phyloP scores from a whole-genome alignment of 2,888 invertebrate genomes.

The Chrysotoxum bicinctum region DNA sequence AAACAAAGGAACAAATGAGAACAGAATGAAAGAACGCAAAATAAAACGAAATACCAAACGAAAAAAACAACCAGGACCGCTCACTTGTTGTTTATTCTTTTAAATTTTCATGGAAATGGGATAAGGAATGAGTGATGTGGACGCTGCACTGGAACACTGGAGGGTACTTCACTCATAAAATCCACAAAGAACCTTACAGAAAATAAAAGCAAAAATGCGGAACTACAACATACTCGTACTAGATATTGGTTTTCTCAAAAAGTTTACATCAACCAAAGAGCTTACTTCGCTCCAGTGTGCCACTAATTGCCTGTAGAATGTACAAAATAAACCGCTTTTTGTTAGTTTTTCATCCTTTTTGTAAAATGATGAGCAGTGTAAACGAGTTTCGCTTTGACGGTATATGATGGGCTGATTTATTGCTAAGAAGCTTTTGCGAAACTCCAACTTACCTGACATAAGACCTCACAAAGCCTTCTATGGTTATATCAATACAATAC shows the following conservation, averaged over 20 bases:
- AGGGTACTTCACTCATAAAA: conserved; percentile 8
- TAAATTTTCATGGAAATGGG: conserved; percentile 19
- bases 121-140: conserved; percentile 8
- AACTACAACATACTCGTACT: not conserved
- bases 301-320: not conserved
- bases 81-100: conserved; percentile 62
- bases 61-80: conserved; percentile 14
- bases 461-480: not conserved
- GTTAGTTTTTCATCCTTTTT: not conserved
- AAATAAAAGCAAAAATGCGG: not conserved
- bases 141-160: not conserved
- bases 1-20: conserved; percentile 61
- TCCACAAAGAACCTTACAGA: not conserved
- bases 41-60: not conserved
- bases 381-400: not conserved
- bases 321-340: not conserved
- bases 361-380: not conserved
- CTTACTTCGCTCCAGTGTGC: not conserved
- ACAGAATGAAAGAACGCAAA: conserved; percentile 34
- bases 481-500: no score
- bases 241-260: not conserved
- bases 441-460: not conserved
- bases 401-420: not conserved
- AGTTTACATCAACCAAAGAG: not conserved
- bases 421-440: no score